These are phyloP conservation scores for Rhaphigaster nebulosa DNA, from an alignment of 2,888 invertebrate genomes.

Conservation along the genomic window DNA sequence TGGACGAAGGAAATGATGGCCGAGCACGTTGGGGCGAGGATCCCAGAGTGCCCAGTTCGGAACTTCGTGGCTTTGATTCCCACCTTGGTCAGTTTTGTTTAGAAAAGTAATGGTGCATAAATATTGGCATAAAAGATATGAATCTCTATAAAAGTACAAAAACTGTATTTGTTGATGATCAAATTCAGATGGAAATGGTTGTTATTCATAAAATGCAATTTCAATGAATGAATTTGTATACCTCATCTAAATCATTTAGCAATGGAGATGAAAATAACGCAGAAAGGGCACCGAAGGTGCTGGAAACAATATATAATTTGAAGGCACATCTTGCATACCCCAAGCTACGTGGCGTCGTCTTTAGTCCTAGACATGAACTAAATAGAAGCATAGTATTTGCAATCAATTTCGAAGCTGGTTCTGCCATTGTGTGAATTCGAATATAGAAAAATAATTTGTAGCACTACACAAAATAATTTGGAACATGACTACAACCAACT, in stretches of 20 bases:
- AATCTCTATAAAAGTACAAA: no score
- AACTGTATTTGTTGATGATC: background rate
- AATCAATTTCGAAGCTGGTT: background rate
- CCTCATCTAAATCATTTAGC: background rate
- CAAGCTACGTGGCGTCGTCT: background rate
- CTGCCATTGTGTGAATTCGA: background rate
- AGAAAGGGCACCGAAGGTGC: background rate
- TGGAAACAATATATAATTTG: background rate
- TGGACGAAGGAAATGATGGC: no score
- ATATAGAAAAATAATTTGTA: background rate
- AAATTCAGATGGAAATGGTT: background rate
- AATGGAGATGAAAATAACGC: background rate
- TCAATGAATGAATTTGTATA: background rate
- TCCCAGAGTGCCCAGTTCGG: no score
- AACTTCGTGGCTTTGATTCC: no score
- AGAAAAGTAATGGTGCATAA: no score
- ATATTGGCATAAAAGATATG: no score
- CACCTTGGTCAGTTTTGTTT: no score
- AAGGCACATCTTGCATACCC: conserved; percentile 14
- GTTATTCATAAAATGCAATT: background rate
- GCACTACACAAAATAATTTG: background rate
- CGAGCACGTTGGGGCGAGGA: no score
- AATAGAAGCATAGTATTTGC: conserved; percentile 23
- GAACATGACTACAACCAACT: background rate
- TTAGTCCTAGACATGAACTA: conserved; percentile 14